Base-by-base conservation (phyloP, 2,888 invertebrate genomes). In the Chironomus riparius region DNA sequence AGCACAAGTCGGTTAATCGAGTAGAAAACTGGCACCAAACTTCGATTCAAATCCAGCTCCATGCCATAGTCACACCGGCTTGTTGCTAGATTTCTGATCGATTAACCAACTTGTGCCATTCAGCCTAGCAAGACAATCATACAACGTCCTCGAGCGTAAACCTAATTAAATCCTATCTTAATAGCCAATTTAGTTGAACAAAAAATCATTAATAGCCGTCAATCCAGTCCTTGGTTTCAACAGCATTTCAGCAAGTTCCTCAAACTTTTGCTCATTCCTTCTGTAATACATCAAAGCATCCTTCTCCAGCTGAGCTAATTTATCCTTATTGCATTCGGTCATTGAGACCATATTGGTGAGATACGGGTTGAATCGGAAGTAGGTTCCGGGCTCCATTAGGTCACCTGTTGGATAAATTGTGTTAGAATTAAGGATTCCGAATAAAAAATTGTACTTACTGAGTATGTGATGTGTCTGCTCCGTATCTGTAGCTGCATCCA, bases 351-450 rank as follows among this genome's bases (percentile, higher is more conserved):
- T 89, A 81, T 92, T 90, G 76, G 92, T 90, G 76, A 96, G 85
- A 79, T 94, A 94, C 0, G 96, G 96, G 85, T 96, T 97, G 83
- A 96, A 91, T 4, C 96, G 88, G 83, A 87, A 95, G 83, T 96
- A 95, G 48, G 87, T 86, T 61, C 89, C 87, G 0, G 88, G 86
- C 0, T 92, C 91, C 0, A 94, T 84, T 72, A 93, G 84, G 83
- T 94, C 94, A 81, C 89, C 56, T 56, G 2, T n/a, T n/a, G 15
- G 15, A 50, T 15, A 50, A 50, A 15, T 3, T 28, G 1, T 28
- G 4, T 28, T 5, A 6, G 22, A 24, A 24, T 28, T 28, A 28
- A 28, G 1, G 3, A n/a, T n/a, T n/a, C n/a, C n/a, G 5, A 28
- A 28, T 28, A 6, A 6, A 28, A 3, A 28, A 28, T 28, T 28